phyloP scores from a whole-genome alignment of 2,797 vertebrate genomes.

The Diglossa cyanea region DNA sequence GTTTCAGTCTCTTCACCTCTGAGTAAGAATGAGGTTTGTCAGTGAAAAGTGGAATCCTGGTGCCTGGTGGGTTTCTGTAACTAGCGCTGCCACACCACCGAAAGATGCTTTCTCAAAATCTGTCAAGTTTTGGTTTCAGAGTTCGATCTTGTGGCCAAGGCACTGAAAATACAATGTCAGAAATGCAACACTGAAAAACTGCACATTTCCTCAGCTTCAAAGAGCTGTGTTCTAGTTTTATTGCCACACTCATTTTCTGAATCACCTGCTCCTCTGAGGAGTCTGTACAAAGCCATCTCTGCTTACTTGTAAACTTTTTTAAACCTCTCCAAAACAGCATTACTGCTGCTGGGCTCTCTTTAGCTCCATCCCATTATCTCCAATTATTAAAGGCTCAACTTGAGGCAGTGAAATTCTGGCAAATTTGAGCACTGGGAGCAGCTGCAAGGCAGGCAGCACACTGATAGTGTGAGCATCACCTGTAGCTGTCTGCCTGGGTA shows the following conservation, averaged over 20 bases:
- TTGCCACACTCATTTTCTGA: not conserved
- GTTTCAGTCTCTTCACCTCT: constrained; percentile 10
- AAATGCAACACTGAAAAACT: not conserved
- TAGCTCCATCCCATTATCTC: not conserved
- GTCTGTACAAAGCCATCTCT: not conserved
- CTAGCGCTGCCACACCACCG: not conserved
- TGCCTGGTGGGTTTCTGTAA: not conserved
- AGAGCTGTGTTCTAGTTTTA: not conserved
- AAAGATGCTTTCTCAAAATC: not conserved
- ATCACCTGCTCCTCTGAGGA: not conserved
- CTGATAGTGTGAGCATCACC: not conserved
- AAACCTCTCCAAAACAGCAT: not conserved
- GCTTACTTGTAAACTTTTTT: not conserved
- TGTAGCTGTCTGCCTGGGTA: not conserved
- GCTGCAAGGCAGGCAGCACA: not conserved
- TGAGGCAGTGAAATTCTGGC: not conserved
- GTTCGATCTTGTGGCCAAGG: not conserved
- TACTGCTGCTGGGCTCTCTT: not conserved
- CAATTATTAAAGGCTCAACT: not conserved
- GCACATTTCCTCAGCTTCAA: not conserved
- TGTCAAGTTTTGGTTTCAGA: not conserved
- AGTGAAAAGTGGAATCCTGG: not conserved
- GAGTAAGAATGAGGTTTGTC: not conserved
- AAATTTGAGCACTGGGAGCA: not conserved
- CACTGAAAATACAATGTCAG: not conserved